Evolutionary conservation across 2,888 invertebrate genomes (phyloP).

Genomic region (Calliphora vomitoria): DNA sequence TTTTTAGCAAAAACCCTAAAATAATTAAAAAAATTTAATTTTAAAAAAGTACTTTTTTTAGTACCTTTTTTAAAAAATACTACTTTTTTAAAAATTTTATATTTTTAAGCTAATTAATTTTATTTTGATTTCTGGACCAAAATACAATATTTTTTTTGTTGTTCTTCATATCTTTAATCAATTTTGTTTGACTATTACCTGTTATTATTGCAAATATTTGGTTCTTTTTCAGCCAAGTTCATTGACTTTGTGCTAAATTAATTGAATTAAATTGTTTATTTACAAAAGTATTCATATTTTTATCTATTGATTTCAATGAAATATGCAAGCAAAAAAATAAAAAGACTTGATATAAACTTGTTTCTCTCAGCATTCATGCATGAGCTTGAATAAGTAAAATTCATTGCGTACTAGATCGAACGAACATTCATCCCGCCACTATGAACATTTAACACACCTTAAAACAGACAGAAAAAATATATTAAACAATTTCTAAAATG

Average conservation of each 20-base stretch:
- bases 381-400: not conserved
- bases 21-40: too few relatives aligned
- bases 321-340: conserved; percentile 33
- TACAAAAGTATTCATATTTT: not conserved
- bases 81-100: too few relatives aligned
- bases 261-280: conserved; percentile 6
- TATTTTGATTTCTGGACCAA: too few relatives aligned
- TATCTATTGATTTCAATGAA: conserved; percentile 5
- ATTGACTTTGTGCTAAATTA: conserved; percentile 17
- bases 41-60: too few relatives aligned
- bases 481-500: conserved; percentile 49
- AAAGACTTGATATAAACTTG: conserved; percentile 38
- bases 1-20: too few relatives aligned
- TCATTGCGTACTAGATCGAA: conserved; percentile 5
- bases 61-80: too few relatives aligned
- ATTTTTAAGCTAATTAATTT: too few relatives aligned
- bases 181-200: too few relatives aligned
- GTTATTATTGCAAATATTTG: too few relatives aligned
- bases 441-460: conserved; percentile 34
- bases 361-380: not conserved
- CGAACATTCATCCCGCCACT: conserved; percentile 26
- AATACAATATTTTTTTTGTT: too few relatives aligned
- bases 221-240: conserved; percentile 1
- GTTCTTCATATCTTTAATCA: too few relatives aligned
- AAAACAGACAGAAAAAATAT: not conserved